Conservation (phyloP, 2,113 vertebrate genomes). For the Chaetodon auriga region DNA sequence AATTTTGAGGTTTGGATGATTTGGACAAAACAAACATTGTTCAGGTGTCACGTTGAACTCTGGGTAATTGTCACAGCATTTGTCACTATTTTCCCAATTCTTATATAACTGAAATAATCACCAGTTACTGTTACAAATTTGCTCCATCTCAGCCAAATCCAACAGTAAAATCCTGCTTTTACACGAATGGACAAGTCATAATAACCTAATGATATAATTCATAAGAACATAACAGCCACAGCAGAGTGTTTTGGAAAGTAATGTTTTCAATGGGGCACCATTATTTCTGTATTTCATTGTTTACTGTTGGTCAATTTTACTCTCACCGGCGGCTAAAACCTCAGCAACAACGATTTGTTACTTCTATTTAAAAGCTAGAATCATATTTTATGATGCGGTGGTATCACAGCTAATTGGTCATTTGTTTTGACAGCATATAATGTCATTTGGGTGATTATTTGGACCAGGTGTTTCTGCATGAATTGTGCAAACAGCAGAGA, state of each 20-base stretch:
- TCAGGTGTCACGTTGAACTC: neutral
- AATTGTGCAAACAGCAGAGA: slow-evolving; percentile 2
- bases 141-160: no score
- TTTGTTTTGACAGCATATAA: slow-evolving; percentile 42
- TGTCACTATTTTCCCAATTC: no score
- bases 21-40: neutral
- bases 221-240: neutral
- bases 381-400: neutral
- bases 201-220: neutral
- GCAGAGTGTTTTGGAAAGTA: no score
- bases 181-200: neutral
- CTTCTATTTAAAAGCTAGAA: slow-evolving; percentile 23
- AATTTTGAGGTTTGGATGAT: neutral
- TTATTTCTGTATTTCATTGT: neutral
- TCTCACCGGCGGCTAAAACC: neutral
- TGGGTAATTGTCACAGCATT: neutral
- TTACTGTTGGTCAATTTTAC: neutral
- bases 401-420: slow-evolving; percentile 38
- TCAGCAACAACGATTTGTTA: neutral
- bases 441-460: slow-evolving; percentile 40
- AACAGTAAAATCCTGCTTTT: no score
- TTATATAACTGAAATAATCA: no score
- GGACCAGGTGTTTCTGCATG: slow-evolving; percentile 19
- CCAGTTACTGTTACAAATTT: no score
- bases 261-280: neutral